Base-by-base conservation (phyloP, 2,113 vertebrate genomes). In the Pseudorectes ferrugineus region DNA sequence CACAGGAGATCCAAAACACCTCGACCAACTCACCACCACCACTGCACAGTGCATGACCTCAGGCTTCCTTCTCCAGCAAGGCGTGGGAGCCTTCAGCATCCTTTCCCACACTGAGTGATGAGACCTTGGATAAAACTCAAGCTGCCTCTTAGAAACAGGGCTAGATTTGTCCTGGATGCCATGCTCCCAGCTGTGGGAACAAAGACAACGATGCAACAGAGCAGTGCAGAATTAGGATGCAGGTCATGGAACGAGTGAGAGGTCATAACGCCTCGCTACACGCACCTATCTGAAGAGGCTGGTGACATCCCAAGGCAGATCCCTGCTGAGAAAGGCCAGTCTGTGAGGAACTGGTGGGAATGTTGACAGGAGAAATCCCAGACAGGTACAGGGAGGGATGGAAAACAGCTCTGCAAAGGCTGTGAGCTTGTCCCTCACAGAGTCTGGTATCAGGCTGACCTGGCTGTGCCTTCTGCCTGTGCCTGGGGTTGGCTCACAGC, bases 331-430 rank as follows among this genome's bases (percentile, higher is more conserved):
- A 96, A 96, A 95, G 55, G 16, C 85, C 92, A 92, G 79, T 45
- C 71, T 54, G 4, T 11, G 72, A 54, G 77, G 63, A 87, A 88
- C 45, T 43, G 62, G 49, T 74, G 85, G 68, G 72, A 88, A 95
- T 12, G 85, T 33, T 77, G 87, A 94, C 88, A 95, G 88, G 62
- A 88, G 36, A 94, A 88, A 88, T 89, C 78, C 62, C 85, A 88
- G 78, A 83, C 55, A 83, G 92, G 92, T 88, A 89, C 26, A 88
- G 38, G 28, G 43, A 92, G 25, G 52, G 79, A 77, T 83, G 75
- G 85, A 87, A 96, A 96, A 88, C 17, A 63, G 55, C 48, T 77
- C 72, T 80, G 72, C 14, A 29, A 70, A 66, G 59, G 43, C 42
- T 38, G 0, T 2, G 52, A 92, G 75, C 89, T 88, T 36, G 63